phyloP scores from a whole-genome alignment of 2,113 vertebrate genomes.

The Paedocypris sp. region DNA sequence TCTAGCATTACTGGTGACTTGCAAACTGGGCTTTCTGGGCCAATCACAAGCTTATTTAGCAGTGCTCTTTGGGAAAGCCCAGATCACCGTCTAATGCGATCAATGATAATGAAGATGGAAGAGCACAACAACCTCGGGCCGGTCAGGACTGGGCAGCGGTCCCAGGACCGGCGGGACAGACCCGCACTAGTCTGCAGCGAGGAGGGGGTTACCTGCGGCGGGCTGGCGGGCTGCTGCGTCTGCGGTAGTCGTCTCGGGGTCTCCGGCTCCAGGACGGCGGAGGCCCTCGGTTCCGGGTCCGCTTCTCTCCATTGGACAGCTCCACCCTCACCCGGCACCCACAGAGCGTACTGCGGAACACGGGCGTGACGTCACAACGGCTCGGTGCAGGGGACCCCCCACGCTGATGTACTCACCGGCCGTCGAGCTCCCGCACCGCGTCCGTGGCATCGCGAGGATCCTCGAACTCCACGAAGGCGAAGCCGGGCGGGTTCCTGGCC shows the following conservation, averaged over 20 bases:
- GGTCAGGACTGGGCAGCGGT: slow-evolving; percentile 30
- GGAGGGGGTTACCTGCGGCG: slow-evolving; percentile 76
- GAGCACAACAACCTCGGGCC: not conserved
- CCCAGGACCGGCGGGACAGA: slow-evolving; percentile 11
- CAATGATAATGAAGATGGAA: slow-evolving; percentile 52
- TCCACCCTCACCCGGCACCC: slow-evolving; percentile 93
- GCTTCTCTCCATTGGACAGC: slow-evolving; percentile 90
- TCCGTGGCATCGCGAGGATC: slow-evolving; percentile 94
- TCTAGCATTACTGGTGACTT: slow-evolving; percentile 9
- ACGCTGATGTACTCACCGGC: slow-evolving; percentile 65
- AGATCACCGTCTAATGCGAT: slow-evolving; percentile 34
- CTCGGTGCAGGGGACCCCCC: slow-evolving; percentile 84
- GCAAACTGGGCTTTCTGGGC: slow-evolving; percentile 11
- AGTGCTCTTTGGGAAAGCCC: slow-evolving; percentile 9
- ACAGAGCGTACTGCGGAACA: slow-evolving; percentile 73
- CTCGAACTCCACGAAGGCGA: slow-evolving; percentile 97
- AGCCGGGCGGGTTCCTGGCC: slow-evolving; percentile 92
- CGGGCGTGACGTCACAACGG: too few species aligned
- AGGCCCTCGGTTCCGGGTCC: slow-evolving; percentile 83
- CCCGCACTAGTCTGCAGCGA: slow-evolving; percentile 10
- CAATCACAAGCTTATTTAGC: not conserved
- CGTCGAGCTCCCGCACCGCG: slow-evolving; percentile 95
- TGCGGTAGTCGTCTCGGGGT: slow-evolving; percentile 84
- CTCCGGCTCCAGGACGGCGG: slow-evolving; percentile 89
- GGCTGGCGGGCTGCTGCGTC: slow-evolving; percentile 76